These are phyloP conservation scores for Dendrolimus houi DNA, from an alignment of 2,888 invertebrate genomes.

Conservation along the genomic window DNA sequence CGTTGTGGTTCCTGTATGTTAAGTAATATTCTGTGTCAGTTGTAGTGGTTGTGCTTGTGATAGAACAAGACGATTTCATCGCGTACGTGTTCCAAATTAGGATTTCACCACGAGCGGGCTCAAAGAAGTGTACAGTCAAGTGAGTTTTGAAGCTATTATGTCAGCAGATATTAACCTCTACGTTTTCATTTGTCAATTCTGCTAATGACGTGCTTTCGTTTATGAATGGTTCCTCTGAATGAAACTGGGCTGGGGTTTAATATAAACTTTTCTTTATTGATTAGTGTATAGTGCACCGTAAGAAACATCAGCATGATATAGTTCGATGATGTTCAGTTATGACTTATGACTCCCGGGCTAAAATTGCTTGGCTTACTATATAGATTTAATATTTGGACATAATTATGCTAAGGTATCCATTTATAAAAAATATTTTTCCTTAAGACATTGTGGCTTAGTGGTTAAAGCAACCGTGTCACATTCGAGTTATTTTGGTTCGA, in stretches of 20 bases:
- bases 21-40: slow-evolving; percentile 71
- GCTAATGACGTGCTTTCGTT: slow-evolving; percentile 3
- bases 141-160: slow-evolving; percentile 33
- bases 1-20: slow-evolving; percentile 63
- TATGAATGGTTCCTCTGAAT: slow-evolving; percentile 5
- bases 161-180: background rate
- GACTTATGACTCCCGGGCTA: no score
- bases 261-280: no score
- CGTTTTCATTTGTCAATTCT: background rate
- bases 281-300: no score
- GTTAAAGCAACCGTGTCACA: no score
- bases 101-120: slow-evolving; percentile 76
- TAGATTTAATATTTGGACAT: no score
- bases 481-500: no score
- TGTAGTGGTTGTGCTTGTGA: slow-evolving; percentile 69
- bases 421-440: no score
- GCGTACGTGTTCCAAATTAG: slow-evolving; percentile 68
- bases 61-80: slow-evolving; percentile 67
- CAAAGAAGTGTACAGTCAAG: slow-evolving; percentile 73
- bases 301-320: no score
- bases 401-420: no score
- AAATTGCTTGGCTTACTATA: no score
- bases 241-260: background rate
- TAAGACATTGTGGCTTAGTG: no score
- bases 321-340: no score